Conservation (phyloP, 2,113 vertebrate genomes). For the Protobothrops mucrosquamatus region DNA sequence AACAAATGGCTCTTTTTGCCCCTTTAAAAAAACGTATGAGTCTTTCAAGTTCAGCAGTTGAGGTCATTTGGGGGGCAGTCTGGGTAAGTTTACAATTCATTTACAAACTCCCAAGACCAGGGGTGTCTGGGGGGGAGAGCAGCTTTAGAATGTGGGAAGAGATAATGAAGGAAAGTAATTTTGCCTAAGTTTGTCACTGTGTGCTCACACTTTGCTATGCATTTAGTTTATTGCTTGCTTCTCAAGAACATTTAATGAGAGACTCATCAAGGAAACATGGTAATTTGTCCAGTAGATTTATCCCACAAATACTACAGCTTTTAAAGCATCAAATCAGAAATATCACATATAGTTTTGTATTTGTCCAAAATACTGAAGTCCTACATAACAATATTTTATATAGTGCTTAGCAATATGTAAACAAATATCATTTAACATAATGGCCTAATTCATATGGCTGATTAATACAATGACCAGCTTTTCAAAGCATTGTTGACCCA, state of each 20-base stretch:
- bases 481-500: not conserved
- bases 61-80: conserved; percentile 41
- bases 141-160: not conserved
- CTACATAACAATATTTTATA: not conserved
- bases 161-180: conserved; percentile 4
- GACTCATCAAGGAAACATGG: not conserved
- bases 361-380: not conserved
- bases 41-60: conserved; percentile 23
- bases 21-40: conserved; percentile 26
- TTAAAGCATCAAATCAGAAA: not conserved
- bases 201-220: not conserved
- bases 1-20: conserved; percentile 18
- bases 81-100: conserved; percentile 32
- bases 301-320: not conserved
- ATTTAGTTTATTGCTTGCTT: conserved; percentile 6
- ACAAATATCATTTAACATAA: not conserved
- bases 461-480: not conserved
- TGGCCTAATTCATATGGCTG: not conserved
- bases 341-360: not conserved
- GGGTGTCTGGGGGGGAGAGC: not conserved
- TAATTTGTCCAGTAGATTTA: not conserved
- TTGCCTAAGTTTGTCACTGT: conserved; percentile 2
- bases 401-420: not conserved
- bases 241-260: not conserved
- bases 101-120: conserved; percentile 30